A percentile compares a stretch with the other conserved stretches of the same genome.
These are phyloP conservation scores for Rhinoraja longicauda DNA, from an alignment of 2,797 vertebrate species.

Conservation along the genomic window DNA sequence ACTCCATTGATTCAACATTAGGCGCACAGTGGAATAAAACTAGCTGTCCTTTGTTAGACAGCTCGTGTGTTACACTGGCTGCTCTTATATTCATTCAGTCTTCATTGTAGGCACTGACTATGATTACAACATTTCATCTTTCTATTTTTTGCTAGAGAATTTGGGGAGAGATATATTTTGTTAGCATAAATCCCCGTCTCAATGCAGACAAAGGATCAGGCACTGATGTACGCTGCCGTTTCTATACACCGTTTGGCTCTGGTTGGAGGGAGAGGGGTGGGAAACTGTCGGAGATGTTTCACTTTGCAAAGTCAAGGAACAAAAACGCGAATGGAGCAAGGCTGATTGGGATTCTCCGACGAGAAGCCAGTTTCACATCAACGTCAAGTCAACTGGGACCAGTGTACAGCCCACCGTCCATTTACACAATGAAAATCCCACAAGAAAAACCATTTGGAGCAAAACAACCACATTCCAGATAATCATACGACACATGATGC, in stretches of 20 bases:
- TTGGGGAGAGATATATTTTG: neutral
- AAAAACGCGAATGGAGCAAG: neutral
- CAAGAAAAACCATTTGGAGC: neutral
- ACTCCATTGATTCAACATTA: neutral
- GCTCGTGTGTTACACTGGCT: neutral
- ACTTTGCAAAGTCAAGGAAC: neutral
- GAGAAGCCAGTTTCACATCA: neutral
- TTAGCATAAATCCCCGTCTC: neutral
- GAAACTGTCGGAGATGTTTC: neutral
- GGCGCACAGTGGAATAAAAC: neutral
- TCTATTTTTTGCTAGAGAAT: neutral
- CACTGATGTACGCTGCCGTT: neutral
- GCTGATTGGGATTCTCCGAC: neutral
- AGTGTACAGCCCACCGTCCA: neutral
- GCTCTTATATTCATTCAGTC: neutral
- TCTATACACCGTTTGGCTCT: neutral
- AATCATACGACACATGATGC: neutral
- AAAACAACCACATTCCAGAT: neutral
- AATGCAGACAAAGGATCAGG: neutral
- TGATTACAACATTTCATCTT: neutral
- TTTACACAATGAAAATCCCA: neutral
- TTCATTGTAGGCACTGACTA: neutral
- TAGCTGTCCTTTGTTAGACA: neutral
- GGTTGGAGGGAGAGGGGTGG: neutral
- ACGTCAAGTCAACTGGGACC: neutral